Base-by-base conservation (phyloP, 2,113 vertebrate genomes). In the Drymodes brunneopygia region DNA sequence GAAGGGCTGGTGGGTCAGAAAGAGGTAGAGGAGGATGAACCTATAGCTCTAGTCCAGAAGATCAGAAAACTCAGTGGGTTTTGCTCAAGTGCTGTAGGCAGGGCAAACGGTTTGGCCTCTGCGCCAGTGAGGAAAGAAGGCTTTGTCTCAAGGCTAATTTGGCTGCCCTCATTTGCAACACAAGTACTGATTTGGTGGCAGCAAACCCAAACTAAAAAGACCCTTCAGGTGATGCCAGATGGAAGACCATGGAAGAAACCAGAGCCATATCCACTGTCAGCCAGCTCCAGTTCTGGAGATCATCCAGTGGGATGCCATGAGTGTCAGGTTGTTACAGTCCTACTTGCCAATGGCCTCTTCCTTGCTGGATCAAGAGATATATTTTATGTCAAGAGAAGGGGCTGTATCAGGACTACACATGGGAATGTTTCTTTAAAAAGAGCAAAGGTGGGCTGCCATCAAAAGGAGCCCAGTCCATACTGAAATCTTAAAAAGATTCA, bases 81-180 rank as follows among this genome's bases (percentile, higher is more conserved):
- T 80, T 92, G 20, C 51, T 83, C 0, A 0, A 56, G 22, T 1
- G 0, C 31, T 62, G 8, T 7, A 10, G 4, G 4, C n/a, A 50
- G 21, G 15, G 5, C 27, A 72, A 62, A 57, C 14, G 60, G 18
- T 45, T 42, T 24, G 67, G 44, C 54, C 47, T 60, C 27, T 71
- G 56, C 21, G 61, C 50, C 38, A 11, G 28, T 3, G 9, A 62
- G 28, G 13, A 78, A 53, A 58, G 38, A 81, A 81, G 51, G 15
- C 28, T 81, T 78, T 81, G 22, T 23, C 47, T 91, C 19, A 15
- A 81, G 38, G 29, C 21, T 78, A 27, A 61, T 33, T 3, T 16
- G 48, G 14, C 27, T 92, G 44, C 27, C 45, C 31, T 36, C 31
- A 50, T 53, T 65, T 44, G n/a, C 36, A 77, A n/a, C 7, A n/a